Percentiles rank a stretch among this genome's conserved stretches.
Evolutionary conservation across 2,797 vertebrate species (phyloP).

Genomic region (Mus minutoides): DNA sequence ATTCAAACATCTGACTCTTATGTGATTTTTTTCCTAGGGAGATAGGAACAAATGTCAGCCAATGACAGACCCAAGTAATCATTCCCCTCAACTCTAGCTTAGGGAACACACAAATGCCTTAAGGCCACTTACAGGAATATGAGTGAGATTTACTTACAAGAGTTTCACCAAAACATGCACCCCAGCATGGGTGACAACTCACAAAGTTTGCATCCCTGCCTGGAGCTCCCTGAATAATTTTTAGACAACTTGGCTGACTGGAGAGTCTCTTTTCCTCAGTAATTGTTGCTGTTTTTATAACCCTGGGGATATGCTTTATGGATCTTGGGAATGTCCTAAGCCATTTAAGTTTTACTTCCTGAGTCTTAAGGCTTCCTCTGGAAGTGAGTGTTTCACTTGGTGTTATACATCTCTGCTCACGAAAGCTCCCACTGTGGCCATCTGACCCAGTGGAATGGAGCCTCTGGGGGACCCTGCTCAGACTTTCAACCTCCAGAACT

Average conservation of each 20-base stretch:
- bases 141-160: neutral
- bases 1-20: neutral
- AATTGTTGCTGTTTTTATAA: neutral
- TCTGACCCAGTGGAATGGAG: neutral
- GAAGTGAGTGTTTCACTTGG: neutral
- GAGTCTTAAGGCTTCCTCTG: neutral
- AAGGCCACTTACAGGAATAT: neutral
- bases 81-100: neutral
- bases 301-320: neutral
- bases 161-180: neutral
- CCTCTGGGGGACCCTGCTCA: too few species aligned
- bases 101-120: neutral
- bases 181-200: neutral
- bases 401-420: neutral
- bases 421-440: neutral
- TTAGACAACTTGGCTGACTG: neutral
- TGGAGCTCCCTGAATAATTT: neutral
- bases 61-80: neutral
- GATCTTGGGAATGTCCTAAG: neutral
- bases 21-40: neutral
- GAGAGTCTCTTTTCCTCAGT: neutral
- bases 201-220: neutral
- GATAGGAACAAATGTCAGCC: neutral
- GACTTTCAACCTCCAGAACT: neutral
- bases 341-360: neutral